Evolutionary conservation across 1,140 invertebrate genomes (phyloP), one percentile per base, ranked within the genome.

Genomic region (Grapholita molesta): DNA sequence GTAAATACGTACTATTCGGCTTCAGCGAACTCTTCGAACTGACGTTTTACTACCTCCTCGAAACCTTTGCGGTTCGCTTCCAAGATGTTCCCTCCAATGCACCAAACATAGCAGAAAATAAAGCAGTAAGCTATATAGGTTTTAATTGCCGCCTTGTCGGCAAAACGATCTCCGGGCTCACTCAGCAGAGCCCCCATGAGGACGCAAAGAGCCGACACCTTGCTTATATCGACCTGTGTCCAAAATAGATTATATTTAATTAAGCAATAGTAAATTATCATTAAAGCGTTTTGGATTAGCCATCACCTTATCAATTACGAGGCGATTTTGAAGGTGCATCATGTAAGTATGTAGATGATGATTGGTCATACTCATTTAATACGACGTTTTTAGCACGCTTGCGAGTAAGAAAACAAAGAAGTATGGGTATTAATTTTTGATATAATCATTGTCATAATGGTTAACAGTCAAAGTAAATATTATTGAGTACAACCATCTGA

Each of bases 31-130:
- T 94, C 93, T 24, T 96, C 94, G 85, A 97, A 96, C 80, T 95
- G 94, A 33, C 93, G 83, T 71, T 94, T 93, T 3, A 96, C 91
- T 78, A 95, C 94, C 4, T 92, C 90, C 81, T 97, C 96, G 77
- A 96, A 96, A 7, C 92, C 85, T 30, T 95, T 93, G 70, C 95
- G 94, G 64, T 95, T 94, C 0, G 76, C 82, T 74, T 97, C 96
- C 1, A 93, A 86, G 1, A 97, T 92, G 86, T 97, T 98, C 0
- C 97, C 97, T 30, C 97, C 97, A 5, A 98, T 84, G 1, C 94
- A 93, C 97, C 97, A 98, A 1, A 97, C 83, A 78, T 95, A 96
- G 18, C 94, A 93, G 80, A 96, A 96, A 53, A 96, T 92, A 84
- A 97, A 97, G 2, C 94, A 94, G 74, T 96, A 95, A 30, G 92